Conservation (phyloP, 2,888 invertebrate genomes). For the Cylloceria caligata region DNA sequence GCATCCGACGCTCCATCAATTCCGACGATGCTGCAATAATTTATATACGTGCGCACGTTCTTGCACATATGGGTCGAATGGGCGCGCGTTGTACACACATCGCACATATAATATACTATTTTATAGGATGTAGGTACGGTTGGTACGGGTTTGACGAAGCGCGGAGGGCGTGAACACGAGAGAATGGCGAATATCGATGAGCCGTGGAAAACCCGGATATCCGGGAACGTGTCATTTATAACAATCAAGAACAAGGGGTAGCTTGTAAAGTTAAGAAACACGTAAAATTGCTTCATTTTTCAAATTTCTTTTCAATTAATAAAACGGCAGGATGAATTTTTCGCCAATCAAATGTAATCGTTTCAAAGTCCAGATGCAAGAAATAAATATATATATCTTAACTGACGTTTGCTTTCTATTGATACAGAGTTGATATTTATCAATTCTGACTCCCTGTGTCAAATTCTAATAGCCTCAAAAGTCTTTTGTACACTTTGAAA, state of each 20-base stretch:
- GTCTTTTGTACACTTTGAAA: not conserved
- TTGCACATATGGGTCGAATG: slow-evolving; percentile 42
- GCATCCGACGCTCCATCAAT: slow-evolving; percentile 67
- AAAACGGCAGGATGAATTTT: not conserved
- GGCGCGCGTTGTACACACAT: slow-evolving; percentile 39
- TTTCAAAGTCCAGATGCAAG: slow-evolving; percentile 30
- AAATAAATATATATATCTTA: slow-evolving; percentile 21
- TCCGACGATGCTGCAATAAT: slow-evolving; percentile 64
- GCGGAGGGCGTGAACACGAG: slow-evolving; percentile 57
- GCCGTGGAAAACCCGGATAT: slow-evolving; percentile 61
- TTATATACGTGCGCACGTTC: slow-evolving; percentile 60
- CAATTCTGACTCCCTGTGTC: not conserved
- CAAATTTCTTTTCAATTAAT: not conserved
- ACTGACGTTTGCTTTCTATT: not conserved
- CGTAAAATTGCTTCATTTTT: slow-evolving; percentile 1
- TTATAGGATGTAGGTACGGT: slow-evolving; percentile 34
- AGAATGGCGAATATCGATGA: slow-evolving; percentile 67
- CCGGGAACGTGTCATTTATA: slow-evolving; percentile 57
- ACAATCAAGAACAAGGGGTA: slow-evolving; percentile 46
- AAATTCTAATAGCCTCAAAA: not conserved
- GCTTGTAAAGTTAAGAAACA: not conserved
- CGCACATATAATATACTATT: slow-evolving; percentile 13
- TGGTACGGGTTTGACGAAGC: slow-evolving; percentile 53
- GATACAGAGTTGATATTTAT: not conserved
- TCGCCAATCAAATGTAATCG: slow-evolving; percentile 46